Evolutionary conservation across 1,140 invertebrate genomes (phyloP).

Genomic region (Cyphomyrmex costatus): DNA sequence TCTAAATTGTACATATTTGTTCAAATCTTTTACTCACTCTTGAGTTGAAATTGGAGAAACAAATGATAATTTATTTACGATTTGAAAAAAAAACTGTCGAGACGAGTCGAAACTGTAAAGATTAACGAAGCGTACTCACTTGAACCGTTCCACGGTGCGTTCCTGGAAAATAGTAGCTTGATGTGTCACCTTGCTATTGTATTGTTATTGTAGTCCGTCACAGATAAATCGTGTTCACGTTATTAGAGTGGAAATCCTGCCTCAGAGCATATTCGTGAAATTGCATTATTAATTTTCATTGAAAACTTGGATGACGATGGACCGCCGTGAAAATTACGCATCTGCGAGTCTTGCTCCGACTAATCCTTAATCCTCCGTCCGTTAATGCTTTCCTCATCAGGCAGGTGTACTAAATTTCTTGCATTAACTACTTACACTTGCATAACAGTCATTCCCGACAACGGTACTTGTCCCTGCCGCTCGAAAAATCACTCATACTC

Average conservation of each 20-base stretch:
- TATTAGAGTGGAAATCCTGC: conserved; percentile 79
- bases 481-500: conserved; percentile 16
- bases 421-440: conserved; percentile 25
- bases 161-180: conserved; percentile 56
- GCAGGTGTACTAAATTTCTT: conserved; percentile 50
- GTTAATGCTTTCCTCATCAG: conserved; percentile 41
- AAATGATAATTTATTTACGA: background rate
- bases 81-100: conserved; percentile 15
- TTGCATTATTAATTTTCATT: conserved; percentile 52
- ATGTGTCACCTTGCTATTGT: conserved; percentile 40
- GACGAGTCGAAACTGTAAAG: too few species aligned
- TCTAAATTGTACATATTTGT: background rate
- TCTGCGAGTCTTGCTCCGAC: background rate
- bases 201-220: conserved; percentile 31
- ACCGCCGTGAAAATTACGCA: conserved; percentile 30
- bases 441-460: conserved; percentile 24
- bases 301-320: conserved; percentile 14
- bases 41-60: background rate
- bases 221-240: conserved; percentile 61
- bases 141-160: conserved; percentile 33
- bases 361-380: conserved; percentile 28
- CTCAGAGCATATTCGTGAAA: conserved; percentile 39
- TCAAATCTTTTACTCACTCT: background rate
- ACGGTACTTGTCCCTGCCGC: conserved; percentile 17
- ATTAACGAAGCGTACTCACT: background rate